Conservation (phyloP, 2,888 invertebrate species). For the Lypha dubia region DNA sequence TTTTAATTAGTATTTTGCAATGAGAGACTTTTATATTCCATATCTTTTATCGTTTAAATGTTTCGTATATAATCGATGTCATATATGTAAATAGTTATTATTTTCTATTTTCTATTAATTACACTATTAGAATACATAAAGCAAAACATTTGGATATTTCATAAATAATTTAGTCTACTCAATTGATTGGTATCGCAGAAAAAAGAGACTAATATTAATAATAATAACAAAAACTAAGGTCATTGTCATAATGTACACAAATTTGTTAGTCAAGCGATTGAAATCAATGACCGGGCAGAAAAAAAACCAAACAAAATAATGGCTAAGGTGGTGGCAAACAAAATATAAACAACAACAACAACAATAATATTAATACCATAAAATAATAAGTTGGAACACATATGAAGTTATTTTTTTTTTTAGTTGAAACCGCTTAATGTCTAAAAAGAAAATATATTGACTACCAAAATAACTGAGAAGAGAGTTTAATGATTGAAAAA, state of each 20-base stretch:
- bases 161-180: slow-evolving; percentile 21
- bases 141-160: slow-evolving; percentile 11
- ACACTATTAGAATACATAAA: neutral
- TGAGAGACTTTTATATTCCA: neutral
- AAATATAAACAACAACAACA: neutral
- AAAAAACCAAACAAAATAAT: slow-evolving; percentile 1
- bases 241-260: slow-evolving; percentile 68
- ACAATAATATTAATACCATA: no score
- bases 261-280: slow-evolving; percentile 59
- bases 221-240: slow-evolving; percentile 27
- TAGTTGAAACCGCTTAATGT: no score
- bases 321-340: neutral
- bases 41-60: neutral
- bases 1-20: neutral
- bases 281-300: slow-evolving; percentile 51
- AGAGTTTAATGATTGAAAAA: no score
- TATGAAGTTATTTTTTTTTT: neutral
- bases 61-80: neutral
- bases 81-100: neutral
- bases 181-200: slow-evolving; percentile 44
- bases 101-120: slow-evolving; percentile 32
- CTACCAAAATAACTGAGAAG: no score
- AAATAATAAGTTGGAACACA: slow-evolving; percentile 8
- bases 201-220: slow-evolving; percentile 16
- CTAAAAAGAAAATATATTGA: no score